Conservation (phyloP, 2,888 invertebrate genomes). For the Tinea pellionella region DNA sequence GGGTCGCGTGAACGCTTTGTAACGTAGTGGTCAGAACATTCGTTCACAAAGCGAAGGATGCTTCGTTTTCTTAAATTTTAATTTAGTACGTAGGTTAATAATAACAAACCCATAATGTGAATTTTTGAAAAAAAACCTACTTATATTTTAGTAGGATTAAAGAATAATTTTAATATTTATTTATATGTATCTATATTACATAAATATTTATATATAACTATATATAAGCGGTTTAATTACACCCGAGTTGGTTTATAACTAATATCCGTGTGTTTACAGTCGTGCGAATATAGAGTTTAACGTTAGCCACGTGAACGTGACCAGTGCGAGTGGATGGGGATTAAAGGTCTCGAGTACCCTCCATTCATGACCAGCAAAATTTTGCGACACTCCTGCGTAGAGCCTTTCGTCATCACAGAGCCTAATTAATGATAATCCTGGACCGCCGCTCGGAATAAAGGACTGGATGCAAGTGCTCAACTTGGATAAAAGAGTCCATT, state of each 20-base stretch:
- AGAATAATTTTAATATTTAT: no score
- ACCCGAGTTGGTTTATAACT: not conserved
- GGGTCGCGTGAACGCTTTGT: no score
- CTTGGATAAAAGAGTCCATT: slow-evolving; percentile 6
- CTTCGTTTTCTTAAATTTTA: no score
- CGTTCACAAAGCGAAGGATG: no score
- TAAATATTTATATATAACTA: no score
- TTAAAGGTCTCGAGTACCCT: slow-evolving; percentile 7
- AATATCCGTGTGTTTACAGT: not conserved
- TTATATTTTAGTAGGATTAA: no score
- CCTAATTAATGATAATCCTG: slow-evolving; percentile 13
- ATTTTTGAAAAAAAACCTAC: no score
- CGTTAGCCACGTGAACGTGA: slow-evolving; percentile 6
- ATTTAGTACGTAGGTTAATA: no score
- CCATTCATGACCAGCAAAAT: slow-evolving; percentile 10
- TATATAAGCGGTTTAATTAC: not conserved
- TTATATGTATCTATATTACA: no score
- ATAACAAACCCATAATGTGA: no score
- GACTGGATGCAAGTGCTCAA: slow-evolving; percentile 12
- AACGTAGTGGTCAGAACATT: no score
- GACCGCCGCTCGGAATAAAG: slow-evolving; percentile 3
- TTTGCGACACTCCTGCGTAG: slow-evolving; percentile 10
- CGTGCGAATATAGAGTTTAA: not conserved
- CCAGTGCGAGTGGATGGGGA: slow-evolving; percentile 4
- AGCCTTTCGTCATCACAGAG: slow-evolving; percentile 11